phyloP scores from a whole-genome alignment of 2,888 invertebrate species.

The Pemphredon lugubris region DNA sequence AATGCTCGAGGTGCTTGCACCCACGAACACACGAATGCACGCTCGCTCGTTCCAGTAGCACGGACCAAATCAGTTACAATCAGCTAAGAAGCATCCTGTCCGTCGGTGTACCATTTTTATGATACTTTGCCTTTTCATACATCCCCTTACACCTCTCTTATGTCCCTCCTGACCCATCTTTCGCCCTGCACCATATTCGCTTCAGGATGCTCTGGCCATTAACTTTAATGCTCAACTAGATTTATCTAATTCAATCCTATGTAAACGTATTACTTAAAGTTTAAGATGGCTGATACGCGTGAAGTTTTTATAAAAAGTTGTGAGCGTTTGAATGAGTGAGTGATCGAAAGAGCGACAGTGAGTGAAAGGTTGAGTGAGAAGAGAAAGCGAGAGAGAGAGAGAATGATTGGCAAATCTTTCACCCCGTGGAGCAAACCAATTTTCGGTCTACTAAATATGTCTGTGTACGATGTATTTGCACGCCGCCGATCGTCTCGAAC shows the following conservation, averaged over 20 bases:
- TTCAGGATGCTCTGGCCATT: conserved; percentile 77
- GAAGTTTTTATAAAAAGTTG: conserved; percentile 12
- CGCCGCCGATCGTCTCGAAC: too few species aligned
- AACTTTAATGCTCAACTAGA: conserved; percentile 79
- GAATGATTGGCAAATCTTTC: too few species aligned
- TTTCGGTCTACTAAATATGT: too few species aligned
- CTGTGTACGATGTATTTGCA: too few species aligned
- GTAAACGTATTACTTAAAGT: conserved; percentile 31
- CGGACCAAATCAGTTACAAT: conserved; percentile 78
- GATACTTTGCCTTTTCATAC: conserved; percentile 24
- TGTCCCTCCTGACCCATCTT: background rate
- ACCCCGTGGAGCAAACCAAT: too few species aligned
- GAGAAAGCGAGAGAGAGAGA: too few species aligned
- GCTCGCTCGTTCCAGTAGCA: conserved; percentile 53
- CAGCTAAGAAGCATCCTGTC: conserved; percentile 76
- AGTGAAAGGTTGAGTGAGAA: too few species aligned
- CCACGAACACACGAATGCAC: too few species aligned
- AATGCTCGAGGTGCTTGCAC: conserved; percentile 44
- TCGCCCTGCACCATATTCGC: background rate
- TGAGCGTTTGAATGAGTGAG: too few species aligned
- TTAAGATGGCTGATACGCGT: background rate
- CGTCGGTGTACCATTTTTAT: conserved; percentile 9
- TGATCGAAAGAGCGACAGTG: too few species aligned
- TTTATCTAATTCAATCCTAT: conserved; percentile 73
- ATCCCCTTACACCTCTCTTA: background rate